phyloP scores from a whole-genome alignment of 2,888 invertebrate species.

The Diloba caeruleocephala region DNA sequence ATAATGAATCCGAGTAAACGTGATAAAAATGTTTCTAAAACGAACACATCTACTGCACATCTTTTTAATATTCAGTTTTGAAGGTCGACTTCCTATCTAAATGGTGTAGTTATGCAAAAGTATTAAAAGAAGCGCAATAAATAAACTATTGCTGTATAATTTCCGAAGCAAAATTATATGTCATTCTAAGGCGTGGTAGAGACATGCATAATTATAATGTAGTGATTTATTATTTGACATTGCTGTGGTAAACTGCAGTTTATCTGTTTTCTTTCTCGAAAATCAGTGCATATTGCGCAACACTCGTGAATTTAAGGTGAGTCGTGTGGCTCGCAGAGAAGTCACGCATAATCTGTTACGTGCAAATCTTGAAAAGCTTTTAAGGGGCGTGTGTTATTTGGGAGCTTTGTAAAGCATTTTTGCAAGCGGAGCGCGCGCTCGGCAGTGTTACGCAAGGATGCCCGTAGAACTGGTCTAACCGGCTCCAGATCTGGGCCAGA shows the following conservation, averaged over 20 bases:
- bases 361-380: conserved; percentile 81
- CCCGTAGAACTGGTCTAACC: conserved; percentile 83
- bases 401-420: conserved; percentile 84
- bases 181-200: conserved; percentile 80
- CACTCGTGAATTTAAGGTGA: conserved; percentile 67
- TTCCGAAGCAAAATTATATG: conserved; percentile 82
- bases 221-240: conserved; percentile 81
- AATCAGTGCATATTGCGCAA: conserved; percentile 80
- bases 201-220: conserved; percentile 80
- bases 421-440: conserved; percentile 73
- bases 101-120: conserved; percentile 62
- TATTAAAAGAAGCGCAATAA: conserved; percentile 81
- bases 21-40: conserved; percentile 27
- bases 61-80: conserved; percentile 65
- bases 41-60: conserved; percentile 47
- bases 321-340: conserved; percentile 61
- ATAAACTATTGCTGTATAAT: conserved; percentile 80
- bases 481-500: conserved; percentile 86
- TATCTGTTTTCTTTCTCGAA: conserved; percentile 73
- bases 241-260: conserved; percentile 69
- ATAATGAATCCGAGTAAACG: conserved; percentile 2
- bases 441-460: conserved; percentile 84
- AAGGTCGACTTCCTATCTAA: conserved; percentile 78
- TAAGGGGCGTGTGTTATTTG: conserved; percentile 81
- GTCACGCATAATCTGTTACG: conserved; percentile 74